Evolutionary conservation across 2,113 vertebrate genomes (phyloP).

Genomic region (Pan paniscus): DNA sequence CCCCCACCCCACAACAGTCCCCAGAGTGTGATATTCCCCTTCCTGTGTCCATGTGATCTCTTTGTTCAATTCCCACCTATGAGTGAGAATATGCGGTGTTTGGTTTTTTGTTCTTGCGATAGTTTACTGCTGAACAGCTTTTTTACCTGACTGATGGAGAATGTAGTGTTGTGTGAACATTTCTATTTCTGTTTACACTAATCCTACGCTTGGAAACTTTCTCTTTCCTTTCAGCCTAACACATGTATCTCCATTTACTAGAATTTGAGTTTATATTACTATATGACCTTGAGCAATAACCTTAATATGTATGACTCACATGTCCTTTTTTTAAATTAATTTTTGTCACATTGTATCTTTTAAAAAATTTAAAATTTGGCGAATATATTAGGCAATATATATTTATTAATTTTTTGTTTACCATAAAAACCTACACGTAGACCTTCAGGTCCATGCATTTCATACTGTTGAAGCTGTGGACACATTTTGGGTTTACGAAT

Average conservation of each 20-base stretch:
- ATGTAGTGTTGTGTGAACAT: background rate
- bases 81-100: too few species aligned
- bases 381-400: background rate
- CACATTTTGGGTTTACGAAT: constrained; percentile 79
- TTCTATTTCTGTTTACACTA: background rate
- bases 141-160: background rate
- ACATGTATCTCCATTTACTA: background rate
- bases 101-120: too few species aligned
- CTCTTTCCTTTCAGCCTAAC: background rate
- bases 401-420: constrained; percentile 15
- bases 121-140: background rate
- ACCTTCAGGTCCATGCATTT: accelerated
- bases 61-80: too few species aligned
- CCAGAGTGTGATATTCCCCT: too few species aligned
- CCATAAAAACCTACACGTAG: background rate
- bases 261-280: background rate
- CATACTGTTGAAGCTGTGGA: accelerated
- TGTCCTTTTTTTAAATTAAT: background rate
- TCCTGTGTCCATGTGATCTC: too few species aligned
- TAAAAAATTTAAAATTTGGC: background rate
- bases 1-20: too few species aligned
- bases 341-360: background rate
- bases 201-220: background rate
- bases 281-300: background rate
- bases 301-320: background rate